Conservation (phyloP, 2,113 vertebrate species). For the Trematomus loennbergii region DNA sequence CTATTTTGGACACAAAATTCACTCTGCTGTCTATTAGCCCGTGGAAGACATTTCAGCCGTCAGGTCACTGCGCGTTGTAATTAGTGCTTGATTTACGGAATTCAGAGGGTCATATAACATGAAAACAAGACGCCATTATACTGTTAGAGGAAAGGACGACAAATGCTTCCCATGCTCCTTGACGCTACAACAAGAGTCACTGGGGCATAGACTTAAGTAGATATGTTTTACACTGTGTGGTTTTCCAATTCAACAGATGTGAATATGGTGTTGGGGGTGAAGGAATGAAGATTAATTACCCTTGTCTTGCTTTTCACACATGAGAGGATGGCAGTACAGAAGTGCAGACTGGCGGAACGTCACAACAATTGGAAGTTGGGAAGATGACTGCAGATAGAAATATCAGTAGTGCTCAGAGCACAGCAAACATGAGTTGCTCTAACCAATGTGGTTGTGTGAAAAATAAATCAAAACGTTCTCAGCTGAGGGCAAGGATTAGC, state of each 20-base stretch:
- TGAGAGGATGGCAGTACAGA: constrained; percentile 41
- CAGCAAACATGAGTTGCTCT: background rate
- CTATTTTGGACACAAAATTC: constrained; percentile 83
- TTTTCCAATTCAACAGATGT: constrained; percentile 68
- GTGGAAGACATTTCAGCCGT: constrained; percentile 87
- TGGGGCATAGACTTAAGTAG: constrained; percentile 59
- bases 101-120: constrained; percentile 77
- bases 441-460: constrained; percentile 1
- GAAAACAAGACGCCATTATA: constrained; percentile 67
- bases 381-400: constrained; percentile 16
- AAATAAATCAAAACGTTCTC: constrained; percentile 4
- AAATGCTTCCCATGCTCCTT: constrained; percentile 17
- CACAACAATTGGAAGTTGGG: constrained; percentile 47
- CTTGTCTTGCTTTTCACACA: constrained; percentile 72
- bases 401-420: constrained; percentile 1
- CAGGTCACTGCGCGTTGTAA: constrained; percentile 90
- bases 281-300: constrained; percentile 76
- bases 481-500: constrained; percentile 4
- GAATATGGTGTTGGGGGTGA: constrained; percentile 52
- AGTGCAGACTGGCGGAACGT: constrained; percentile 51
- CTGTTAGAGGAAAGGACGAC: constrained; percentile 26
- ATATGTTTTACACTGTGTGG: constrained; percentile 65
- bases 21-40: constrained; percentile 88
- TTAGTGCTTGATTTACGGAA: constrained; percentile 88
- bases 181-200: constrained; percentile 37